Conservation (phyloP, 2,113 vertebrate species). For the Proteles cristata region DNA sequence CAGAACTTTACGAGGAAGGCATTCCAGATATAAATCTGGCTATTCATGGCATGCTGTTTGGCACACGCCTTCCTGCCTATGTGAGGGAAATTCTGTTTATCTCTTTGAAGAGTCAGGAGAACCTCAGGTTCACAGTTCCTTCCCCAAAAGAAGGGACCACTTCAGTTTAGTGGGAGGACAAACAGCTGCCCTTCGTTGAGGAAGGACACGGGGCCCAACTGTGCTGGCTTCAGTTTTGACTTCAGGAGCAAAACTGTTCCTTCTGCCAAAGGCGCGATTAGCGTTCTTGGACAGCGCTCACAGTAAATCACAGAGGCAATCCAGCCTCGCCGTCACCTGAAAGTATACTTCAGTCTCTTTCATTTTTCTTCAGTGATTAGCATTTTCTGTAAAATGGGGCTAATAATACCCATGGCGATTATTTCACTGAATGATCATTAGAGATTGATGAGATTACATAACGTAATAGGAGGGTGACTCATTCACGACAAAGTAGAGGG, state of each 20-base stretch:
- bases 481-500: accelerated
- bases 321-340: background rate
- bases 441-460: background rate
- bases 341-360: background rate
- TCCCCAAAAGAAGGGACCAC: background rate
- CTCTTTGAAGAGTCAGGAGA: constrained; percentile 59
- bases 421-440: background rate
- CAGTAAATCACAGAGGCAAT: background rate
- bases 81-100: constrained; percentile 26
- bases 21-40: constrained; percentile 55
- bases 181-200: background rate
- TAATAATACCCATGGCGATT: background rate
- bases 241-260: background rate
- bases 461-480: accelerated
- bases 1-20: constrained; percentile 15
- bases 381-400: background rate
- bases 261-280: background rate
- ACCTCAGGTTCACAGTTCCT: background rate
- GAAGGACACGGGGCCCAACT: background rate
- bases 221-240: background rate
- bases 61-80: constrained; percentile 3
- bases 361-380: background rate
- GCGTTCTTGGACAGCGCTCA: constrained; percentile 42
- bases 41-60: constrained; percentile 43
- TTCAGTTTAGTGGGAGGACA: background rate